phyloP scores from a whole-genome alignment of 2,888 invertebrate genomes.

The Heliconius ethilla region DNA sequence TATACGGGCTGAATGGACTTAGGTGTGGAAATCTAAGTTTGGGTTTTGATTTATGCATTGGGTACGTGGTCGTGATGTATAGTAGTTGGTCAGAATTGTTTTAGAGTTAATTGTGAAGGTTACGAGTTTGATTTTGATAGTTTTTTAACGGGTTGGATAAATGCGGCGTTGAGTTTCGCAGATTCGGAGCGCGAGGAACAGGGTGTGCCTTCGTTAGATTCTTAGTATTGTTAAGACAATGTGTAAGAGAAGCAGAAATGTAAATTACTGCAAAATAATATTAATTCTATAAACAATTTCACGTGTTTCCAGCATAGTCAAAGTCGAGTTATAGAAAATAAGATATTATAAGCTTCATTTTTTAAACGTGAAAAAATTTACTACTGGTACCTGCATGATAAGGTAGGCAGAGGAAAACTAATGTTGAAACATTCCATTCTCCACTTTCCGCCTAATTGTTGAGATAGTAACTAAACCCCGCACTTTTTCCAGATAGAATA shows the following conservation, averaged over 20 bases:
- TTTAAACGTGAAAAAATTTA: no score
- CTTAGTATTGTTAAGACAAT: not conserved
- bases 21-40: slow-evolving; percentile 45
- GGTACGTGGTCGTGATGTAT: not conserved
- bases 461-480: no score
- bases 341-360: no score
- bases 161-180: not conserved
- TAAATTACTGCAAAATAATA: not conserved
- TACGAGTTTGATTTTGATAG: not conserved
- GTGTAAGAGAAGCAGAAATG: not conserved
- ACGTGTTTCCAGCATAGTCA: no score
- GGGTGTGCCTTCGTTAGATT: not conserved
- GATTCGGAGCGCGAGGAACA: not conserved
- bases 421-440: no score
- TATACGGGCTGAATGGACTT: slow-evolving; percentile 59
- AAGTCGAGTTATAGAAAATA: no score
- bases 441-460: no score
- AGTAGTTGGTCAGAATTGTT: slow-evolving; percentile 10
- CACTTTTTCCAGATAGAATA: not conserved
- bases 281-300: no score
- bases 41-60: slow-evolving; percentile 18
- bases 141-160: not conserved
- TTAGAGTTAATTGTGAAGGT: not conserved
- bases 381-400: no score
- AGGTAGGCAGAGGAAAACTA: no score